A percentile compares a stretch with the other conserved stretches of the same genome.
phyloP scores from a whole-genome alignment of 2,888 invertebrate genomes.

The Napeogenes sylphis region DNA sequence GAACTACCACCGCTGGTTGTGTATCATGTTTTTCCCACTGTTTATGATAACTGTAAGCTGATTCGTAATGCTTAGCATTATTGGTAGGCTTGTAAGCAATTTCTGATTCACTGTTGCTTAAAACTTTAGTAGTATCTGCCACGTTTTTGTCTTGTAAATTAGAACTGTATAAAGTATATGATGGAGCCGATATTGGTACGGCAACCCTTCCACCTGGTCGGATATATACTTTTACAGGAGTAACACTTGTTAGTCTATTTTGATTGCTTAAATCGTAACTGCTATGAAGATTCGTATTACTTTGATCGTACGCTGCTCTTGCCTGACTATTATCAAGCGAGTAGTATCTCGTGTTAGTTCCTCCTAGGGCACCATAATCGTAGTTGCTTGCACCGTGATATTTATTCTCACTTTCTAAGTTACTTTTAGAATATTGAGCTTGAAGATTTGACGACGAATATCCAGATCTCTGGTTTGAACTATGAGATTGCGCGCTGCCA shows the following conservation, averaged over 20 bases:
- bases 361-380: constrained; percentile 40
- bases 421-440: constrained; percentile 37
- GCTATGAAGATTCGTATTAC: constrained; percentile 37
- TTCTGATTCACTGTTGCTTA: constrained; percentile 39
- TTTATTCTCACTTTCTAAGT: constrained; percentile 40
- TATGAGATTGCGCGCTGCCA: constrained; percentile 40
- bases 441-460: constrained; percentile 37
- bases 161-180: constrained; percentile 32
- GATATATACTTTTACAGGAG: constrained; percentile 54
- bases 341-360: constrained; percentile 41
- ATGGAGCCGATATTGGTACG: constrained; percentile 52
- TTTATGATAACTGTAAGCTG: constrained; percentile 64
- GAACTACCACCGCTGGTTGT: constrained; percentile 42
- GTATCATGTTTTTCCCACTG: constrained; percentile 68
- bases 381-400: constrained; percentile 38
- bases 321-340: constrained; percentile 46
- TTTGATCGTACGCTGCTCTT: constrained; percentile 37
- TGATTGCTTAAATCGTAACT: constrained; percentile 40
- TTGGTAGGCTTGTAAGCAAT: constrained; percentile 38
- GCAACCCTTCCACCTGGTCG: constrained; percentile 57
- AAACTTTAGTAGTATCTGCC: constrained; percentile 49
- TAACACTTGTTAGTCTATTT: constrained; percentile 41
- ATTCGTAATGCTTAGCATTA: constrained; percentile 57
- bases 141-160: constrained; percentile 47
- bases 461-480: constrained; percentile 39